These are phyloP conservation scores for Oncorhynchus kisutch DNA, from an alignment of 2,113 vertebrate genomes.

Conservation along the genomic window DNA sequence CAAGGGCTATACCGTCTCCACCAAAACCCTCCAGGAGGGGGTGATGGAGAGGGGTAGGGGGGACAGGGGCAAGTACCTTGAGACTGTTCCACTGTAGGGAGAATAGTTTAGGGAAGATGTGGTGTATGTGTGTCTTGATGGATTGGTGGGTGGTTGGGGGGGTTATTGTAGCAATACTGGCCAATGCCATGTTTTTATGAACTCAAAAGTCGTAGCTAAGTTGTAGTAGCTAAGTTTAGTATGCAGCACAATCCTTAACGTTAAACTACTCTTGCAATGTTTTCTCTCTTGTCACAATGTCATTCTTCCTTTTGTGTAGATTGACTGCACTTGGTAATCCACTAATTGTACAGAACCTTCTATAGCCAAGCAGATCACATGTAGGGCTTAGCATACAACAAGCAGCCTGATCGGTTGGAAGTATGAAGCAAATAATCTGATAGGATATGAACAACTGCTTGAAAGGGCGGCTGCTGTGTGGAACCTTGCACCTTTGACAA, in stretches of 20 bases:
- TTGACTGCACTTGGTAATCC: constrained; percentile 9
- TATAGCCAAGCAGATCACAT: constrained; percentile 1
- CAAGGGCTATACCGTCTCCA: neutral
- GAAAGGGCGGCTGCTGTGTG: constrained; percentile 15
- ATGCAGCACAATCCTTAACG: constrained; percentile 17
- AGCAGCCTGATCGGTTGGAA: neutral
- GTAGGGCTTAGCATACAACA: neutral
- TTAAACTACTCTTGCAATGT: constrained; percentile 10
- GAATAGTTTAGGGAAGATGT: neutral
- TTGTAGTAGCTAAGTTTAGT: constrained; percentile 8
- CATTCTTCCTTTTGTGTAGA: neutral
- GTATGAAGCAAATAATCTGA: neutral
- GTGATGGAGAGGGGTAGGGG: constrained; percentile 26
- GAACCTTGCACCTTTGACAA: constrained; percentile 61
- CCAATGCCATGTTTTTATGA: constrained; percentile 4
- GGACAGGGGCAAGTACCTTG: constrained; percentile 39
- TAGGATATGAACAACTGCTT: neutral
- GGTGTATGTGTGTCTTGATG: neutral
- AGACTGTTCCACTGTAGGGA: constrained; percentile 47
- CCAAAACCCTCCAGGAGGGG: constrained; percentile 1
- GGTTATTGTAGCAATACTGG: constrained; percentile 46
- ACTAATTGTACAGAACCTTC: constrained; percentile 32
- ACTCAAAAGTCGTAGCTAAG: constrained; percentile 8
- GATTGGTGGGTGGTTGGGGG: too few species aligned
- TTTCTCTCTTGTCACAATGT: neutral